These are phyloP conservation scores for Nowickia ferox DNA, from an alignment of 2,888 invertebrate genomes.

Conservation along the genomic window DNA sequence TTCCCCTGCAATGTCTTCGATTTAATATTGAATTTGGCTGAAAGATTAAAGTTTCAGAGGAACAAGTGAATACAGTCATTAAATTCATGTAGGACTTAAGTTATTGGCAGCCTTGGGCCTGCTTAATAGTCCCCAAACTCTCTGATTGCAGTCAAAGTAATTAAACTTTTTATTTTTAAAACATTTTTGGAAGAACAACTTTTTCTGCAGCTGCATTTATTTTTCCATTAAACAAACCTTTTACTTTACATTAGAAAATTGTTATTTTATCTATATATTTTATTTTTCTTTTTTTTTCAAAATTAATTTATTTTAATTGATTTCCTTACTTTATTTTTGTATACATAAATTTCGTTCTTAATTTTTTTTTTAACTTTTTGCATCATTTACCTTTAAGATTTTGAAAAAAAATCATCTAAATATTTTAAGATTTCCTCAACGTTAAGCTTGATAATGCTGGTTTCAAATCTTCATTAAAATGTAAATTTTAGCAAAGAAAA, in stretches of 20 bases:
- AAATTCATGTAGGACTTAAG: too few species aligned
- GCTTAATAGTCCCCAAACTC: too few species aligned
- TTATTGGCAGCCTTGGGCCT: too few species aligned
- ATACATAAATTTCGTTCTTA: slow-evolving; percentile 7
- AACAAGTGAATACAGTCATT: too few species aligned
- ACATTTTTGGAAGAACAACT: too few species aligned
- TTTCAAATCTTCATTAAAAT: slow-evolving; percentile 39
- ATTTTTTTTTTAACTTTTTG: slow-evolving; percentile 43
- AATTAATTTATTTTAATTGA: slow-evolving; percentile 19
- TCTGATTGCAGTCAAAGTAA: too few species aligned
- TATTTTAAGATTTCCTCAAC: slow-evolving; percentile 20
- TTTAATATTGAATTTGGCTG: too few species aligned
- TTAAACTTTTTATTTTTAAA: too few species aligned
- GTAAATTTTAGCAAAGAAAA: slow-evolving; percentile 36
- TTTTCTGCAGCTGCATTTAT: too few species aligned
- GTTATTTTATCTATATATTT: neutral
- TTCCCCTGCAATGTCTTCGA: too few species aligned
- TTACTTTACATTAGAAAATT: neutral
- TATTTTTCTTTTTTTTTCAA: neutral
- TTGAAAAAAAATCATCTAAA: neutral
- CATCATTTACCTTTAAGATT: slow-evolving; percentile 42
- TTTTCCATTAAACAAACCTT: too few species aligned
- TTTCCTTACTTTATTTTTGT: slow-evolving; percentile 5
- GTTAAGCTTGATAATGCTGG: neutral
- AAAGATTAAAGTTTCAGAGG: too few species aligned